A percentile compares a stretch with the other conserved stretches of the same genome.
Evolutionary conservation across 2,113 vertebrate species (phyloP).

Genomic region (Pedionomus torquatus): DNA sequence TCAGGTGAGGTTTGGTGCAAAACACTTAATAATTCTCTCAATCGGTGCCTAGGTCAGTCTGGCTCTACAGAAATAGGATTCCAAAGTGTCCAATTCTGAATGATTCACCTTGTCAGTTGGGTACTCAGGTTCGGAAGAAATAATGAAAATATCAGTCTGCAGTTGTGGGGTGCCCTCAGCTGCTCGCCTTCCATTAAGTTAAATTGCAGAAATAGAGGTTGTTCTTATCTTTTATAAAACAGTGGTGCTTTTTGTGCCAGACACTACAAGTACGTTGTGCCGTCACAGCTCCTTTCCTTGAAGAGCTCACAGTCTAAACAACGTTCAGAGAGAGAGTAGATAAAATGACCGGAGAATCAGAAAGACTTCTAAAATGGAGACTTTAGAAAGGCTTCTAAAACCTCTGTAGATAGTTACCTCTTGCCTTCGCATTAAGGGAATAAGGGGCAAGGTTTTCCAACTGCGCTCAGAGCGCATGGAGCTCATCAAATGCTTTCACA

Average conservation of each 20-base stretch:
- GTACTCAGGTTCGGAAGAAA: background rate
- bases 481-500: background rate
- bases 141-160: background rate
- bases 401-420: background rate
- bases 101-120: background rate
- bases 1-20: conserved; percentile 79
- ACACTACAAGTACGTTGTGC: background rate
- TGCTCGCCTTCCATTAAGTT: background rate
- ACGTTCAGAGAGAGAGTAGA: background rate
- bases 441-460: background rate
- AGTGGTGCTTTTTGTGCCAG: background rate
- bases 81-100: background rate
- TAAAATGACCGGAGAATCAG: background rate
- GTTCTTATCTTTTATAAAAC: background rate
- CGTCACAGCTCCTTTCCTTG: background rate
- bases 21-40: background rate
- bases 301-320: background rate
- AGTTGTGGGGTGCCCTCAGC: background rate
- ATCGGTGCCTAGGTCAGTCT: background rate
- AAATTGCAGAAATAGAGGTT: background rate
- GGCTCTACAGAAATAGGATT: background rate
- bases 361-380: background rate
- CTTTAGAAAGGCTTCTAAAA: background rate
- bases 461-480: background rate
- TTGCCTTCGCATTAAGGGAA: background rate